Evolutionary conservation across 2,888 invertebrate genomes (phyloP), one percentile per base, ranked within the genome.

Genomic region (Dendrolimus houi): DNA sequence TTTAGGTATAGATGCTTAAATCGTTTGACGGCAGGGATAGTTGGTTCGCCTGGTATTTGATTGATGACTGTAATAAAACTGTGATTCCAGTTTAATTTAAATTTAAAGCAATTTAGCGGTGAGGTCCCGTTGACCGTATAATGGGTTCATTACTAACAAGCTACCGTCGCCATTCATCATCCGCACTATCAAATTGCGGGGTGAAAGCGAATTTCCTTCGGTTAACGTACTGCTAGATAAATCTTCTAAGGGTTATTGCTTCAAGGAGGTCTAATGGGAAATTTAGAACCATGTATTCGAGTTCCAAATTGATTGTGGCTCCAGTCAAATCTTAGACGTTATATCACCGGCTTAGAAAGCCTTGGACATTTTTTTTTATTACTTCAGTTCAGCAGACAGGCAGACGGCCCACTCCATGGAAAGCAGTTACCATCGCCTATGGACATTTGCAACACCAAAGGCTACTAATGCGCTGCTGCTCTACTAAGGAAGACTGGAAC

Each of bases 11-110:
- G 71, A 76, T 72, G 65, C 76, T 71, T 78, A 76, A 81, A 75
- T 83, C 72, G 73, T 56, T 56, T 62, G 65, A 58, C 62, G 68
- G 68, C 66, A 63, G 59, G 67, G 65, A 70, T 70, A 72, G 71
- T 76, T 72, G 79, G 78, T 78, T 81, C 77, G 82, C 77, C 75
- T 84, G 80, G 78, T 78, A 77, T 87, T 88, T 89, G 89, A 90
- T 90, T 90, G 89, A 90, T 90, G 87, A 85, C 74, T 74, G 85
- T 89, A 90, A 90, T 89, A 90, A 88, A 87, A 87, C 82, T 83
- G 86, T 82, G 87, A 88, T 87, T 88, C 85, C 82, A 83, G 87
- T 88, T 89, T 89, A 89, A 90, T 90, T 90, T 90, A 84, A 89
- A 89, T 89, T 89, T 87, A 88, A 89, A 83, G 82, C 85, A 88